Percentiles rank a stretch among this genome's conserved stretches.
Conservation (phyloP, 2,888 invertebrate genomes). For the Habrosyne pyritoides region DNA sequence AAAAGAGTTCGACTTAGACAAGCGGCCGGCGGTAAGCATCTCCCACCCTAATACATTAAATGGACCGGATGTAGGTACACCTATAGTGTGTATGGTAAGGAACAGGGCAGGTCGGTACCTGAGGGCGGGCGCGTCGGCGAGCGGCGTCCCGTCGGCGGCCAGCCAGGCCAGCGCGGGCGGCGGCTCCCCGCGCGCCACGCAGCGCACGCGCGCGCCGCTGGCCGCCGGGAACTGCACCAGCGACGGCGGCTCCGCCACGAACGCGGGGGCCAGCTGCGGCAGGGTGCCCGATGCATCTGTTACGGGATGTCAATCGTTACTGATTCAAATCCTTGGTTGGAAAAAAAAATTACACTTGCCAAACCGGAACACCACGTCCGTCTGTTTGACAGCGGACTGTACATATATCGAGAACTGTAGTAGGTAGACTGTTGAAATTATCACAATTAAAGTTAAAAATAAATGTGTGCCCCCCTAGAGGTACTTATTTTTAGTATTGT, state of each 20-base stretch:
- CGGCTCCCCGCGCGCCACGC: constrained; percentile 55
- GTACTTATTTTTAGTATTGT: too few relatives aligned
- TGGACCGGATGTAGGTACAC: neutral
- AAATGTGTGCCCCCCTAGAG: too few relatives aligned
- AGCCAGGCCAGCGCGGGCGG: constrained; percentile 56
- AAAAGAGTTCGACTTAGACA: too few relatives aligned
- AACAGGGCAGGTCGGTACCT: constrained; percentile 32
- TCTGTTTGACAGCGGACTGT: too few relatives aligned
- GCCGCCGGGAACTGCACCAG: constrained; percentile 45
- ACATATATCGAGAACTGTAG: too few relatives aligned
- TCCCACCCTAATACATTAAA: too few relatives aligned
- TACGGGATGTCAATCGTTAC: neutral
- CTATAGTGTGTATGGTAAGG: neutral
- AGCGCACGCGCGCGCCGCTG: constrained; percentile 47
- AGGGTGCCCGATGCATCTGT: constrained; percentile 19
- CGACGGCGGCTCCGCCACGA: constrained; percentile 55
- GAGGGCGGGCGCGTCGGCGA: constrained; percentile 42
- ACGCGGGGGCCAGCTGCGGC: constrained; percentile 48
- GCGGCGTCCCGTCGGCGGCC: constrained; percentile 43
- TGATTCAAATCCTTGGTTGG: too few relatives aligned
- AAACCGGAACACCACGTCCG: too few relatives aligned
- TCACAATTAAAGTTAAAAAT: too few relatives aligned
- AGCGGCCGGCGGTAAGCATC: too few relatives aligned
- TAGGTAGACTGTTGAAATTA: too few relatives aligned
- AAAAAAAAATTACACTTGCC: too few relatives aligned